Conservation (phyloP, 2,888 invertebrate genomes). For the Ennomos erosarius region DNA sequence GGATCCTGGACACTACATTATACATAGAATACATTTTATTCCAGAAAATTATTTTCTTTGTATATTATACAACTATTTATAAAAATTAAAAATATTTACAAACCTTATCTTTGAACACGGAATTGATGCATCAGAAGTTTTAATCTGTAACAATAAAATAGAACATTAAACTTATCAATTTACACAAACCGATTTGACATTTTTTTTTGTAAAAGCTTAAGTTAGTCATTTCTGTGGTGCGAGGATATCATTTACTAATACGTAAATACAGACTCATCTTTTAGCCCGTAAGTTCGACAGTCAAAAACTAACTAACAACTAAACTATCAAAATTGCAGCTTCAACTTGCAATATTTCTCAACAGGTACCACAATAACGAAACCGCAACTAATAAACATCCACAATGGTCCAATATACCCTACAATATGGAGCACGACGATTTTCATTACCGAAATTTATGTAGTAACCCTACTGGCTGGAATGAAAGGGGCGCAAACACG, state of each 20-base stretch:
- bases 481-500: conserved; percentile 44
- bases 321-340: conserved; percentile 29
- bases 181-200: too few species aligned
- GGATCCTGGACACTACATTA: too few species aligned
- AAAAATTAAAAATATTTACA: conserved; percentile 1
- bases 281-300: too few species aligned
- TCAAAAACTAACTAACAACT: too few species aligned
- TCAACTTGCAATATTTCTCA: conserved; percentile 30
- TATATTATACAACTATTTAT: background rate
- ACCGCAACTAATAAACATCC: conserved; percentile 36
- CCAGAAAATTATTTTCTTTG: too few species aligned
- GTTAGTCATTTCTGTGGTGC: too few species aligned
- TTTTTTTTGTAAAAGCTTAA: too few species aligned
- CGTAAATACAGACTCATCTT: too few species aligned
- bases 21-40: too few species aligned
- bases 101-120: conserved; percentile 12
- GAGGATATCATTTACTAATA: too few species aligned
- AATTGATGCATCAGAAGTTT: background rate
- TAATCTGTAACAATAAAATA: conserved; percentile 19
- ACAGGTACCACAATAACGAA: conserved; percentile 39
- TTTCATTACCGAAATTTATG: conserved; percentile 47
- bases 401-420: conserved; percentile 41
- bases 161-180: too few species aligned
- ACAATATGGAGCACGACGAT: conserved; percentile 40
- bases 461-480: conserved; percentile 35